Evolutionary conservation across 2,113 vertebrate genomes (phyloP).

Genomic region (Chamaetylas fuelleborni): DNA sequence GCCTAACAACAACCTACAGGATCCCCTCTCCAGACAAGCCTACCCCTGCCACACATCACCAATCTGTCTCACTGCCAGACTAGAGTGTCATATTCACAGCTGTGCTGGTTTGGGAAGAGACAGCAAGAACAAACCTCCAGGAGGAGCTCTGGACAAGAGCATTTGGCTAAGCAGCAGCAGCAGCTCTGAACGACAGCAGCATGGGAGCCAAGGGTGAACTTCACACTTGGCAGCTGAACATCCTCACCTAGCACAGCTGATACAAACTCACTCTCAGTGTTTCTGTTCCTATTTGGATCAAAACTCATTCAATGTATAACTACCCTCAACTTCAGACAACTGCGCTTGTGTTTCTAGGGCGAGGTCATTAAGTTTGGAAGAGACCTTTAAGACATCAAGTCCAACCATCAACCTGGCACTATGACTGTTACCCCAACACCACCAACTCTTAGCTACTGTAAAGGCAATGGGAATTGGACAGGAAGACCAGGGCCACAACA

Average conservation of each 20-base stretch:
- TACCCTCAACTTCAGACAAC: neutral
- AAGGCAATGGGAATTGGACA: neutral
- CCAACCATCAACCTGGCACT: neutral
- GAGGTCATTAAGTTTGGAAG: neutral
- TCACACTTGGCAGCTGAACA: neutral
- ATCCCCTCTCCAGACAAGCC: neutral
- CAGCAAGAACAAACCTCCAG: neutral
- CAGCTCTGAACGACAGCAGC: accelerated
- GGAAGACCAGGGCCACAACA: neutral
- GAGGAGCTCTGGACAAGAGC: neutral
- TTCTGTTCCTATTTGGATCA: neutral
- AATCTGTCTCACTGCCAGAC: neutral
- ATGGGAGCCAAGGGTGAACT: neutral
- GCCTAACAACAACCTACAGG: neutral
- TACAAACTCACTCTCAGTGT: neutral
- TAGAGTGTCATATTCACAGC: neutral
- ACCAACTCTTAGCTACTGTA: neutral
- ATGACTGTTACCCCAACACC: neutral
- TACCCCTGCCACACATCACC: neutral
- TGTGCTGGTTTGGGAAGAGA: neutral
- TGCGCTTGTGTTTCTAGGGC: neutral
- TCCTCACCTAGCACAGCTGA: neutral
- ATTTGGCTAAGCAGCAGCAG: accelerated
- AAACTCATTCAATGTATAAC: neutral
- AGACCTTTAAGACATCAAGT: neutral